A percentile compares a stretch with the other conserved stretches of the same genome.
phyloP scores from a whole-genome alignment of 1,140 invertebrate species.

The Brachionus koreanus region DNA sequence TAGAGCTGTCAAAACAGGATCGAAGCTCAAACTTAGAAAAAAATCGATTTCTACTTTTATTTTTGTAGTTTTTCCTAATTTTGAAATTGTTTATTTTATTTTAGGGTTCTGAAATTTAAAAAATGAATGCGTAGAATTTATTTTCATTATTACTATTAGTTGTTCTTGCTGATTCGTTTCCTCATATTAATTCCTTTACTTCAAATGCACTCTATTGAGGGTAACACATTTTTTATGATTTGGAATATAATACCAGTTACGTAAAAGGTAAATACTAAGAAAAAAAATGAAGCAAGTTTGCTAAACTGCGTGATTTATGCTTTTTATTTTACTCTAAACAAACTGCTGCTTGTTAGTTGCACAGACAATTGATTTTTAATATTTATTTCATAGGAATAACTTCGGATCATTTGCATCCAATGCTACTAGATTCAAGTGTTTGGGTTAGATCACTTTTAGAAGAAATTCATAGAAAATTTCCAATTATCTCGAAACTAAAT shows the following conservation, averaged over 20 bases:
- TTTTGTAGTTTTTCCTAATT: neutral
- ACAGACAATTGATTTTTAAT: neutral
- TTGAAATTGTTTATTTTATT: constrained; percentile 4
- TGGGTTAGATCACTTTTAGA: neutral
- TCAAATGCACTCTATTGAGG: neutral
- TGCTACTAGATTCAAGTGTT: neutral
- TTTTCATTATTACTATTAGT: neutral
- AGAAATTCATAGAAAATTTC: neutral
- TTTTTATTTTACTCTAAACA: neutral
- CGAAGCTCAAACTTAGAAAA: neutral
- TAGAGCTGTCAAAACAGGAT: neutral
- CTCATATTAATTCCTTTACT: neutral
- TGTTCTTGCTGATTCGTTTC: neutral
- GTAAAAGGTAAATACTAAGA: neutral
- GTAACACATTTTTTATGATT: constrained; percentile 25
- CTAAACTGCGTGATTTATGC: neutral
- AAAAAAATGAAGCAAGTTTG: neutral
- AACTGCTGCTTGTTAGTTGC: neutral
- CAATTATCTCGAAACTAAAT: constrained; percentile 31
- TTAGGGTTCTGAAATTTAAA: neutral
- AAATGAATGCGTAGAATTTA: neutral
- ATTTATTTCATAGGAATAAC: neutral
- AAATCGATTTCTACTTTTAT: constrained; percentile 26
- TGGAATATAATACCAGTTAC: neutral
- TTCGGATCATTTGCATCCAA: constrained; percentile 3